phyloP scores from a whole-genome alignment of 2,797 vertebrate genomes.

The Petrocephalus schoutedeni region DNA sequence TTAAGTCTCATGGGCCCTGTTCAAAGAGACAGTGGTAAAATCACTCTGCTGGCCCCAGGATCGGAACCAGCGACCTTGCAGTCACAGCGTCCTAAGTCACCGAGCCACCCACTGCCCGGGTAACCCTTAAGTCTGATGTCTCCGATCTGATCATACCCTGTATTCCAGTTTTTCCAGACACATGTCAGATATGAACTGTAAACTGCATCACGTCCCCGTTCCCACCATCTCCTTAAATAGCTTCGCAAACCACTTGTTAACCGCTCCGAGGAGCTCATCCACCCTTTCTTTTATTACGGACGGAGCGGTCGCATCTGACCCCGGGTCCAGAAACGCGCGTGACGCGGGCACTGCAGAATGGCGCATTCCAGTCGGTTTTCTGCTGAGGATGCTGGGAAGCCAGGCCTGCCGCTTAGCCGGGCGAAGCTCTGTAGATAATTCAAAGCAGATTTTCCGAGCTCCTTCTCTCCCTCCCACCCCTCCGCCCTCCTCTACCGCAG shows the following conservation, averaged over 20 bases:
- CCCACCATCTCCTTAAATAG: constrained; percentile 40
- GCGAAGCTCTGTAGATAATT: constrained; percentile 65
- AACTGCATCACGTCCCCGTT: constrained; percentile 32
- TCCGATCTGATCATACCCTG: neutral
- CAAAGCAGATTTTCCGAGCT: constrained; percentile 64
- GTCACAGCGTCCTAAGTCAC: neutral
- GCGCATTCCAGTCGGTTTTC: constrained; percentile 56
- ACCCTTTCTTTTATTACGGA: constrained; percentile 33
- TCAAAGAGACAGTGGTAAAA: neutral
- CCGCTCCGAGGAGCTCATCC: constrained; percentile 54
- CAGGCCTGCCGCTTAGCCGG: constrained; percentile 54
- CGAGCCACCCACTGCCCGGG: neutral
- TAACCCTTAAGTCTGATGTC: neutral
- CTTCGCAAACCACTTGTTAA: constrained; percentile 69
- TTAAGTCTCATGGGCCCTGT: neutral
- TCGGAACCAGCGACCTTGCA: neutral
- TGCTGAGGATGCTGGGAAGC: constrained; percentile 60
- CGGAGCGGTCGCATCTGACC: constrained; percentile 52
- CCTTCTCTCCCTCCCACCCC: constrained; percentile 32
- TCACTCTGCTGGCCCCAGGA: neutral
- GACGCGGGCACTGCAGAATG: constrained; percentile 50
- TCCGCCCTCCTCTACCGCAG: constrained; percentile 63
- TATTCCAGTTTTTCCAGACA: constrained; percentile 9
- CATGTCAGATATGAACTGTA: neutral
- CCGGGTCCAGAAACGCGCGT: constrained; percentile 61